Conservation (phyloP, 2,797 vertebrate species). For the Parambassis ranga region DNA sequence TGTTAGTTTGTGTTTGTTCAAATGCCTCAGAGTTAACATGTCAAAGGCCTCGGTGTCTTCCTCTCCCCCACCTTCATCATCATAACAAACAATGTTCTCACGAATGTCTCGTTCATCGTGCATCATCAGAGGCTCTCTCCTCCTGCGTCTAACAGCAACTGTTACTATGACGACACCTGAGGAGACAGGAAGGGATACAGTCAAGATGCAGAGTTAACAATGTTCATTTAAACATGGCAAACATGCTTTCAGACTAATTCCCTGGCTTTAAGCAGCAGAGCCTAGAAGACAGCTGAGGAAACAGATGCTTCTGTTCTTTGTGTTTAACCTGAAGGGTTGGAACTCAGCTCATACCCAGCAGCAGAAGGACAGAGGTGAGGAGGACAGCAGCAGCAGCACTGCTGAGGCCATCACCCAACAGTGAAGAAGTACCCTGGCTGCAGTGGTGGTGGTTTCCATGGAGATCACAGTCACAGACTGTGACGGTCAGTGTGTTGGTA, state of each 20-base stretch:
- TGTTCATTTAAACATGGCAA: no score
- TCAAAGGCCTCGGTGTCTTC: constrained; percentile 93
- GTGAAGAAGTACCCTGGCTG: fast-evolving
- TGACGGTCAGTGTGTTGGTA: constrained; percentile 87
- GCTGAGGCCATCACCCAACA: constrained; percentile 71
- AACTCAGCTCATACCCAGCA: constrained; percentile 87
- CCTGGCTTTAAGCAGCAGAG: no score
- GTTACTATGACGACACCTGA: constrained; percentile 30
- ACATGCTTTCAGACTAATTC: no score
- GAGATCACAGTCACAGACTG: constrained; percentile 83
- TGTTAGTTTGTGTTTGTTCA: background rate
- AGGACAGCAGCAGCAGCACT: constrained; percentile 80
- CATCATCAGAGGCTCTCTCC: background rate
- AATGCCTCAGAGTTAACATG: constrained; percentile 87
- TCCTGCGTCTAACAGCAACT: background rate
- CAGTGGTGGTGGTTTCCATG: constrained; percentile 56
- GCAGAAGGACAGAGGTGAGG: constrained; percentile 83
- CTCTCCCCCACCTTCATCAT: constrained; percentile 92
- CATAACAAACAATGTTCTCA: constrained; percentile 90
- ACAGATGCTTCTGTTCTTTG: no score
- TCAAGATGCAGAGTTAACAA: background rate
- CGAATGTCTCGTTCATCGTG: constrained; percentile 73
- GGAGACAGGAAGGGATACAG: background rate
- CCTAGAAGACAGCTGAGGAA: no score
- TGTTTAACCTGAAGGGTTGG: background rate